These are phyloP conservation scores for Pangasius krempfi DNA, from an alignment of 2,797 vertebrate species.

Conservation along the genomic window DNA sequence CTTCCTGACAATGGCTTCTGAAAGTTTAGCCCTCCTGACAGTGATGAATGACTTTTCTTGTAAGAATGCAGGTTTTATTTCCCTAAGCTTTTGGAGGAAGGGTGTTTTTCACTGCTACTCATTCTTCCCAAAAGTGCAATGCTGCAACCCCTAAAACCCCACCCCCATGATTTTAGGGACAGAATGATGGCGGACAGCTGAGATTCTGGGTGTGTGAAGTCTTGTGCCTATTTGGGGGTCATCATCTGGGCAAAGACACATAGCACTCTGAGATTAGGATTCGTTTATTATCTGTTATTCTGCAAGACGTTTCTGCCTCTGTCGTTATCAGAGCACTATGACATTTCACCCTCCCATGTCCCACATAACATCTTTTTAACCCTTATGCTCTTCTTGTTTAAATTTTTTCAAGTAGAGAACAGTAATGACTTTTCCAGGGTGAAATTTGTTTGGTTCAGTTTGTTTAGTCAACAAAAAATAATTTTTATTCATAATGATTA, in stretches of 20 bases:
- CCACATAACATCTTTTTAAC: neutral
- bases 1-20: constrained; percentile 65
- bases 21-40: constrained; percentile 61
- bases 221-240: constrained; percentile 42
- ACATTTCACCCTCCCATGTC: neutral
- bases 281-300: constrained; percentile 29
- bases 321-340: neutral
- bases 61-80: constrained; percentile 56
- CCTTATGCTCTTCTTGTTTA: neutral
- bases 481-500: neutral
- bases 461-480: neutral
- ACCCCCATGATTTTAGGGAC: constrained; percentile 53
- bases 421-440: neutral
- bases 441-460: neutral
- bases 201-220: constrained; percentile 51
- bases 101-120: constrained; percentile 44
- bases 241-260: constrained; percentile 27
- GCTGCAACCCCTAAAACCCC: constrained; percentile 44
- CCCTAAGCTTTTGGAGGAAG: constrained; percentile 62
- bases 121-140: constrained; percentile 48
- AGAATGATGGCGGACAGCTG: constrained; percentile 54
- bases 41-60: constrained; percentile 61
- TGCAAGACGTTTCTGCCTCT: neutral
- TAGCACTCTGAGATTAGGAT: constrained; percentile 20
- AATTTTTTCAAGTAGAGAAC: neutral